Base-by-base conservation (phyloP, 92 coral and sea anemone species). In the Porites rus region DNA sequence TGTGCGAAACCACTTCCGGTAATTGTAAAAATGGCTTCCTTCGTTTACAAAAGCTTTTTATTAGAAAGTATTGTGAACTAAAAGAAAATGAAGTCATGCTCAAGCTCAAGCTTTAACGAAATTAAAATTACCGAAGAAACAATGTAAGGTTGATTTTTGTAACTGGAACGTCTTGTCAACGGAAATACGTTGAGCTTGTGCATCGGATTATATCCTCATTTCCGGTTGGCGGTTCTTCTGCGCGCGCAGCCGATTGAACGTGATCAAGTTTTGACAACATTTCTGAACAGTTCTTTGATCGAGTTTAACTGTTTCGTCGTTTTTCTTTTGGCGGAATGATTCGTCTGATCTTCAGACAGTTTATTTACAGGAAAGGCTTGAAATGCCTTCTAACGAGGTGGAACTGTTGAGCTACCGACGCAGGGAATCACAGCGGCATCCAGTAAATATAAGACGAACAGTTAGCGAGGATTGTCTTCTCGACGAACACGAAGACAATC, bases 321-420 rank as follows among this genome's bases (percentile, higher is more conserved):
- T 38, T 46, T 24, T 74, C 46, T 52, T 62, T 56, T 60, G 74
- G 87, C 87, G 87, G 80, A 74, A 90, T 90, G 93, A 87, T 86
- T 43, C 68, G 82, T 61, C 79, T 56, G 88, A 80, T 80, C 87
- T 74, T 83, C 64, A 67, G 75, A 64, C 81, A 51, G 43, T 68
- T 85, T 80, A 13, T 17, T 76, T 56, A 69, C 58, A 11, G 20
- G 75, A 51, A 72, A 83, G 71, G 76, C 81, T 46, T 92, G 93
- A 87, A 65, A 94, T 94, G 98, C 98, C 95, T 59, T 77, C 84
- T 67, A 86, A 88, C 68, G 92, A 94, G 75, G 90, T 94, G 83
- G 89, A 85, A 82, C 95, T 94, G 46, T 64, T 94, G 51, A 85
- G 95, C 24, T 94, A 92, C 84, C 88, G 90, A 62, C 82, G 85